Evolutionary conservation across 2,888 invertebrate species (phyloP).

Genomic region (Escarpia spicata): DNA sequence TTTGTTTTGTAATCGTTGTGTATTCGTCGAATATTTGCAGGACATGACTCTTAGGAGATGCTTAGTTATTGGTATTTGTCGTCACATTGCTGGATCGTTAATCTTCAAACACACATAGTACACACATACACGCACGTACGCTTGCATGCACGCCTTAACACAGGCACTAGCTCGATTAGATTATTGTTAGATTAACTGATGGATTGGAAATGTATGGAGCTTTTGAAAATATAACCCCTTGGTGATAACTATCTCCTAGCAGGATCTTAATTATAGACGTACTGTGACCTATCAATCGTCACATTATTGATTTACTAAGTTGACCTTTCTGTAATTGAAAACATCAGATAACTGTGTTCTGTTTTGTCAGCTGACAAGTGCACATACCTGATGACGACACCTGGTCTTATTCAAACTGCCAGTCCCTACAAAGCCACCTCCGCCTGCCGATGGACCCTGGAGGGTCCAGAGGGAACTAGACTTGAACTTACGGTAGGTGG

Average conservation of each 20-base stretch:
- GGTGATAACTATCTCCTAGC: background rate
- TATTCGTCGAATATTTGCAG: too few species aligned
- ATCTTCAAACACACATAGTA: too few species aligned
- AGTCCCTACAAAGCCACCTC: conserved; percentile 26
- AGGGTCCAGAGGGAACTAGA: conserved; percentile 36
- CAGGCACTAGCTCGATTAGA: too few species aligned
- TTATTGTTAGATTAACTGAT: too few species aligned
- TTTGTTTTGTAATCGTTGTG: too few species aligned
- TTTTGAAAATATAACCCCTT: too few species aligned
- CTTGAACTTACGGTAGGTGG: conserved; percentile 34
- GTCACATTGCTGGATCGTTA: too few species aligned
- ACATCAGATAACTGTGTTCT: background rate
- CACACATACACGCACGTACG: too few species aligned
- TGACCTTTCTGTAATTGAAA: background rate
- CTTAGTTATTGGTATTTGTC: too few species aligned
- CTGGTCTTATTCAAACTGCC: background rate
- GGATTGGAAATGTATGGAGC: too few species aligned
- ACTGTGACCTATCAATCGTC: background rate
- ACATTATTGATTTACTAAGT: background rate
- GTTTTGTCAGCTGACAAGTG: background rate
- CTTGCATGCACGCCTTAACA: too few species aligned
- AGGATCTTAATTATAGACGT: background rate
- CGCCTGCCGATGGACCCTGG: conserved; percentile 39
- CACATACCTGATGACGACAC: background rate
- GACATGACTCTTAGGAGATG: too few species aligned